Evolutionary conservation across 30 jellyfish, hydroid and myxozoan species (phyloP).

Genomic region (Rhopilema esculentum): DNA sequence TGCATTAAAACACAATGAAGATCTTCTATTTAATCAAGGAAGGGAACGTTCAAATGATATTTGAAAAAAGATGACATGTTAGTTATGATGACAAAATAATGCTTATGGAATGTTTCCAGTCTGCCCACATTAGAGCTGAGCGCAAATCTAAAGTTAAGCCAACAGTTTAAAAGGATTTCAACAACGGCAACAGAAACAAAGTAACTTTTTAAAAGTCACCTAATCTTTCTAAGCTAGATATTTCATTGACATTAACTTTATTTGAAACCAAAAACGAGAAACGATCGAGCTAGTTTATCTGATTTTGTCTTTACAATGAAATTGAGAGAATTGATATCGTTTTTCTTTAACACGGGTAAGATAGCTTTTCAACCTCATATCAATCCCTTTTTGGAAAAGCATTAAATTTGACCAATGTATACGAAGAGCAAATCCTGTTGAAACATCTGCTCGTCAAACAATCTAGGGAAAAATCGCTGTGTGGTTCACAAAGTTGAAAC

Average conservation of each 20-base stretch:
- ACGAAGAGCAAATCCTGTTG: neutral
- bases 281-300: neutral
- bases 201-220: neutral
- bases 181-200: neutral
- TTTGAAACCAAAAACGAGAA: neutral
- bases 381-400: neutral
- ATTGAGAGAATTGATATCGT: neutral
- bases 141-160: neutral
- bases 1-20: no score
- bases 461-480: no score
- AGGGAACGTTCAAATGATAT: no score
- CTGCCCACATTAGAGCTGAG: neutral
- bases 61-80: no score
- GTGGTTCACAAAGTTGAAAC: no score
- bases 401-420: no score
- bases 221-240: neutral
- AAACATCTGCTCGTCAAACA: neutral
- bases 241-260: neutral
- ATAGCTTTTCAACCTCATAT: neutral
- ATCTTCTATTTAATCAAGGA: no score
- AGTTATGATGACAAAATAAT: no score
- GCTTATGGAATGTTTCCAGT: no score
- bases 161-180: neutral
- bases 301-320: neutral
- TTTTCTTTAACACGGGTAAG: neutral